Evolutionary conservation across 2,888 invertebrate genomes (phyloP), one percentile per base, ranked within the genome.

Genomic region (Xestoiulus laeticollis): DNA sequence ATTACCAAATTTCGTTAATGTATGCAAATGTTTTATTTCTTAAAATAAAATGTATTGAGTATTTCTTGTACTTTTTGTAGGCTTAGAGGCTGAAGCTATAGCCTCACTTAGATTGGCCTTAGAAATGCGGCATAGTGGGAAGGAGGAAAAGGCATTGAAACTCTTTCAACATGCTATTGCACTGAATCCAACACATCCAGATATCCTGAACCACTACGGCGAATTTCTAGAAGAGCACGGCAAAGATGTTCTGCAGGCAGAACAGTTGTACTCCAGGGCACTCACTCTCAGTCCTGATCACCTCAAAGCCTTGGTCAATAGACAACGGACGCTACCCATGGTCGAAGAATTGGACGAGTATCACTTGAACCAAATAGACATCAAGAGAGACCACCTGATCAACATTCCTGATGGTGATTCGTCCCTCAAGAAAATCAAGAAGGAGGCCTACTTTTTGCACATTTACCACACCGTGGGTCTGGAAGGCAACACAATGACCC

Each of bases 401-500:
- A 94, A 95, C 5, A 95, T 98, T 91, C 96, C 98, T 26, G 95
- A 96, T 89, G 94, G 94, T 78, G 95, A 95, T 92, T 94, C 96
- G 0, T 96, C 97, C 6, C 93, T 98, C 90, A 94, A 96, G 87
- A 94, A 97, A 90, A 96, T 97, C 4, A 98, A 98, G 91, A 96
- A 96, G 91, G 98, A 99, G 92, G 97, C 97, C 1, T 99, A 98
- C 92, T 98, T 97, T 92, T 92, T 93, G 90, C 92, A 92, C 89
- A 88, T 89, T 91, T 98, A 98, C 92, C 99, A 99, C 91, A 98
- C 98, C 0, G 98, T 98, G 30, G 99, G 97, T 33, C 98, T 99
- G 89, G 99, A 99, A 93, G 99, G 99, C 0, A 99, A 99, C 91
- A 99, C 99, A 0, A 96, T 99, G 96, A 96, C 97, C 2, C 93